Conservation (phyloP, 2,797 vertebrate species). For the Anisognathus igniventris region DNA sequence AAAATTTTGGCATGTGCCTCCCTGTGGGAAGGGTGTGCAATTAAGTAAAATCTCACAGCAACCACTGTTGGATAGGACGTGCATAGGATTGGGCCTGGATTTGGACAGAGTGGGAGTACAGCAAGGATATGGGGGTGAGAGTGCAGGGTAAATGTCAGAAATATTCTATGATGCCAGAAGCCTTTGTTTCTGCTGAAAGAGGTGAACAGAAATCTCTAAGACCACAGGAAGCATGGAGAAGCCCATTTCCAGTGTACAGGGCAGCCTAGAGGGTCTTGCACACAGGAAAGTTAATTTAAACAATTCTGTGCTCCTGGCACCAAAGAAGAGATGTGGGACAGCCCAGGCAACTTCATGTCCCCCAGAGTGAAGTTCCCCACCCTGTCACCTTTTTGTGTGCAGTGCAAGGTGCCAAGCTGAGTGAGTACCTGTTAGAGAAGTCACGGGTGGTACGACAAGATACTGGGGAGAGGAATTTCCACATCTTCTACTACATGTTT, state of each 20-base stretch:
- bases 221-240: background rate
- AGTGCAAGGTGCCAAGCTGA: conserved; percentile 81
- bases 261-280: background rate
- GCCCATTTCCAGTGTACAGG: background rate
- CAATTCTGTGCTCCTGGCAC: background rate
- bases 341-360: background rate
- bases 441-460: conserved; percentile 79
- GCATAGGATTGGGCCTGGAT: background rate
- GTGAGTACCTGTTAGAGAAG: conserved; percentile 79
- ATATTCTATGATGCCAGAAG: background rate
- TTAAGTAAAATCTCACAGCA: background rate
- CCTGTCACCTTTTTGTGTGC: background rate
- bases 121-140: background rate
- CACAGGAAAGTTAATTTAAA: background rate
- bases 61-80: background rate
- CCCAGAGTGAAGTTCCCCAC: background rate
- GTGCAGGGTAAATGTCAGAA: background rate
- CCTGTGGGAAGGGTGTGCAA: background rate
- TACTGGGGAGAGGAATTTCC: conserved; percentile 77
- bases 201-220: background rate
- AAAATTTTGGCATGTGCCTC: background rate
- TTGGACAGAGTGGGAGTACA: background rate
- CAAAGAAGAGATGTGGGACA: background rate
- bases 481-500: conserved; percentile 82
- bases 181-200: background rate